These are phyloP conservation scores for Brachionus koreanus DNA, from an alignment of 1,140 invertebrate species.

Conservation along the genomic window DNA sequence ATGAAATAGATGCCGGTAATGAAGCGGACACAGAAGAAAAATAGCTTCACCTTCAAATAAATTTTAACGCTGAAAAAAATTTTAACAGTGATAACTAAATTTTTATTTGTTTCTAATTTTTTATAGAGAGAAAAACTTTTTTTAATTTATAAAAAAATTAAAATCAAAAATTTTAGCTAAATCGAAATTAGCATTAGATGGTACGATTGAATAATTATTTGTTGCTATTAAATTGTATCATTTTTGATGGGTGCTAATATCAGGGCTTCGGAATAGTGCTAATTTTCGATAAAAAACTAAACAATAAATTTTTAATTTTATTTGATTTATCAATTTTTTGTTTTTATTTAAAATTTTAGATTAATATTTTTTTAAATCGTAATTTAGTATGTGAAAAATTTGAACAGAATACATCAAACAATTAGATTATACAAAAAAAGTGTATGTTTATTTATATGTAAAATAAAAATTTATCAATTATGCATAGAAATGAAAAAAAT, in stretches of 20 bases:
- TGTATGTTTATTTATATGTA: no score
- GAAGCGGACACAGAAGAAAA: conserved; percentile 31
- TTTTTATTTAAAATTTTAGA: not conserved
- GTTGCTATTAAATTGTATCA: not conserved
- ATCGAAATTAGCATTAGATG: not conserved
- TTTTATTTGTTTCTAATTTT: not conserved
- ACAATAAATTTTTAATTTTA: not conserved
- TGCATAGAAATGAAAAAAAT: no score
- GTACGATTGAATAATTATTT: not conserved
- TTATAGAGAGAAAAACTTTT: not conserved
- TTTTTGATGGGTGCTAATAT: not conserved
- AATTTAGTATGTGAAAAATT: no score
- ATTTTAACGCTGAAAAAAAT: not conserved
- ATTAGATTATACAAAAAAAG: no score
- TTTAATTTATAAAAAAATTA: not conserved
- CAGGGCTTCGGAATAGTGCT: not conserved
- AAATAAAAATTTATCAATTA: no score
- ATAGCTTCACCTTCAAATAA: not conserved
- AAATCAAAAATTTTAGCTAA: not conserved
- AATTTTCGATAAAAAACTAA: not conserved
- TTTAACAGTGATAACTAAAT: not conserved
- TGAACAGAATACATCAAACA: no score
- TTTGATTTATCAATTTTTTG: not conserved
- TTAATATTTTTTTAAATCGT: no score
- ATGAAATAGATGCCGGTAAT: conserved; percentile 36